phyloP scores from a whole-genome alignment of 64 coral and sea anemone species.

The Stylophora pistillata region DNA sequence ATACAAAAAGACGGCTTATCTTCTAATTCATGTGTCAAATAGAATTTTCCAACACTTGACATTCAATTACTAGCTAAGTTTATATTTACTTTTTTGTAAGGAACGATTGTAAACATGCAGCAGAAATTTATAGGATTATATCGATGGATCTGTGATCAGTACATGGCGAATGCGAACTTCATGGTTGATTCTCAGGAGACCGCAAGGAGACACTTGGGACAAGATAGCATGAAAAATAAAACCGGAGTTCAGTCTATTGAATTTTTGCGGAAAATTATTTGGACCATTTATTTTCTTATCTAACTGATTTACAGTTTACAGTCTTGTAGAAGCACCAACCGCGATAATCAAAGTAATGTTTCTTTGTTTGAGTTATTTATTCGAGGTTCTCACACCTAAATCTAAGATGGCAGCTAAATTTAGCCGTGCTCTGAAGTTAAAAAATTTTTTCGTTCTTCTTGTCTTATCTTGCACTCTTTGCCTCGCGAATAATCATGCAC shows the following conservation, averaged over 20 bases:
- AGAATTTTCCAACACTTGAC: constrained; percentile 29
- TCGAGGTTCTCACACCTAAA: constrained; percentile 40
- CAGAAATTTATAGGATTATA: constrained; percentile 21
- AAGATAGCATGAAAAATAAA: constrained; percentile 36
- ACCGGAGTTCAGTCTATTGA: constrained; percentile 28
- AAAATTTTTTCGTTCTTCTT: background rate
- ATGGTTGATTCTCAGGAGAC: constrained; percentile 7
- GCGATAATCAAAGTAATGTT: background rate
- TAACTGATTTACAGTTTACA: constrained; percentile 49
- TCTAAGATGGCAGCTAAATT: constrained; percentile 35
- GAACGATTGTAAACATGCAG: constrained; percentile 39
- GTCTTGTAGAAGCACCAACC: constrained; percentile 31
- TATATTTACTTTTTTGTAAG: constrained; percentile 42
- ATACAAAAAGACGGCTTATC: constrained; percentile 40
- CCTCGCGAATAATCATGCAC: constrained; percentile 24
- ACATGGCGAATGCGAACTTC: constrained; percentile 4
- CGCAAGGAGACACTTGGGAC: background rate
- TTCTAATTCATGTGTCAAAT: constrained; percentile 54
- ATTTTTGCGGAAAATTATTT: constrained; percentile 65
- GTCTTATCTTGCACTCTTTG: background rate
- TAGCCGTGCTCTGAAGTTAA: background rate
- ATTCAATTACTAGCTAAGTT: constrained; percentile 32
- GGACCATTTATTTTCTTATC: constrained; percentile 82
- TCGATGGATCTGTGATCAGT: constrained; percentile 2
- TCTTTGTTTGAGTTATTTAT: constrained; percentile 47